phyloP scores from a whole-genome alignment of 2,113 vertebrate genomes.

The Mus musculus region DNA sequence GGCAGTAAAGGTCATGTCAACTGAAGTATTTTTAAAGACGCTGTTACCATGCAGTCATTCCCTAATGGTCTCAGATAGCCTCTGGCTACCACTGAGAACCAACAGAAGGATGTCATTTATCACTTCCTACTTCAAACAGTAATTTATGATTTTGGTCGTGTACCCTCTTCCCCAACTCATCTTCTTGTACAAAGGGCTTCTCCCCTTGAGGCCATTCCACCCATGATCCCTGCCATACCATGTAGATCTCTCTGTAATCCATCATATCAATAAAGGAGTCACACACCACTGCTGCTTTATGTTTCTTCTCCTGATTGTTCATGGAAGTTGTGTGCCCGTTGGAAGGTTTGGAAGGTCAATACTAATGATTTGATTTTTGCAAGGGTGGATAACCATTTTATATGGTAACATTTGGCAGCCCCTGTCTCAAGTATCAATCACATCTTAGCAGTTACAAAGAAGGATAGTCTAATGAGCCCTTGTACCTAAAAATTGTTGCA shows the following conservation, averaged over 20 bases:
- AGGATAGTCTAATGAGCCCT: too few relatives aligned
- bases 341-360: neutral
- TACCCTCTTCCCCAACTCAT: slow-evolving; percentile 12
- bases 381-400: neutral
- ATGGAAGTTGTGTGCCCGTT: neutral
- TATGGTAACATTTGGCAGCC: neutral
- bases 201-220: slow-evolving; percentile 52
- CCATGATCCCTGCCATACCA: slow-evolving; percentile 18
- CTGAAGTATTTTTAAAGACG: slow-evolving; percentile 28
- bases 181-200: slow-evolving; percentile 50
- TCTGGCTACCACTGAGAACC: slow-evolving; percentile 28
- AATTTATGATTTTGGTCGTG: slow-evolving; percentile 51
- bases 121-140: slow-evolving; percentile 60
- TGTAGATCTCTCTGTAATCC: slow-evolving; percentile 48
- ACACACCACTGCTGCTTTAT: slow-evolving; percentile 22
- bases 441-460: slow-evolving; percentile 8
- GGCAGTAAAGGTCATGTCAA: neutral
- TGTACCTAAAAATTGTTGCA: neutral
- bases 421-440: neutral
- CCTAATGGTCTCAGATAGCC: slow-evolving; percentile 50
- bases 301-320: slow-evolving; percentile 30
- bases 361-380: slow-evolving; percentile 30
- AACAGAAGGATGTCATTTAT: slow-evolving; percentile 68
- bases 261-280: slow-evolving; percentile 62
- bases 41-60: slow-evolving; percentile 45